phyloP scores from a whole-genome alignment of 2,797 vertebrate species.

The Anguilla pacifica region DNA sequence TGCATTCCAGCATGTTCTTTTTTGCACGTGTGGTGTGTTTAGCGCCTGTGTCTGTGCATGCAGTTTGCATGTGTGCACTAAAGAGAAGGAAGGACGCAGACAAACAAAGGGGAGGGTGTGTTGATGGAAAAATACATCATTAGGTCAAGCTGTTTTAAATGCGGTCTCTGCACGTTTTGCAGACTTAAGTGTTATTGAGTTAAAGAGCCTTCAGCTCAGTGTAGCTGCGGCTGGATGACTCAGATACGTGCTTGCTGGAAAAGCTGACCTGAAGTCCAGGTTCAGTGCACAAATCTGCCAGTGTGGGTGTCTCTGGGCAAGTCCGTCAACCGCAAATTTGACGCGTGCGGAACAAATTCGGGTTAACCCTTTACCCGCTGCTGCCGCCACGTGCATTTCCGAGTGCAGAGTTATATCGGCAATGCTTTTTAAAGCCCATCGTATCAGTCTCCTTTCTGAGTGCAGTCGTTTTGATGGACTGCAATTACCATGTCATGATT shows the following conservation, averaged over 20 bases:
- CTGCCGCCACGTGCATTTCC: not conserved
- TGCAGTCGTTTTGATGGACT: not conserved
- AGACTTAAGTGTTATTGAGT: not conserved
- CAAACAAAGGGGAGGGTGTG: not conserved
- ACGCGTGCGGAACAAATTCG: not conserved
- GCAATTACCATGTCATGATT: not conserved
- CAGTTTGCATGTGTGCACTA: not conserved
- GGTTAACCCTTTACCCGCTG: not conserved
- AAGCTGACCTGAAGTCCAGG: not conserved
- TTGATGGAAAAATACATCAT: not conserved
- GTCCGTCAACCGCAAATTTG: not conserved
- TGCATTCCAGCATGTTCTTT: not conserved
- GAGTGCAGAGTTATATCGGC: not conserved
- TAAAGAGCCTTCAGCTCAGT: not conserved
- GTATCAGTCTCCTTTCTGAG: not conserved
- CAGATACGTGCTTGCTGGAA: not conserved
- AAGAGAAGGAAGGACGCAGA: not conserved
- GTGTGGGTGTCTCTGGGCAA: not conserved
- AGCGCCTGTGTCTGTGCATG: not conserved
- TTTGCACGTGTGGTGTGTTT: not conserved
- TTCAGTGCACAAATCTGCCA: not conserved
- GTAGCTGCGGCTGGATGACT: not conserved
- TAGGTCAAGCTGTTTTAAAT: slow-evolving; percentile 1
- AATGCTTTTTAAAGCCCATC: not conserved
- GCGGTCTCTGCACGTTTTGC: not conserved